A percentile compares a stretch with the other conserved stretches of the same genome.
phyloP scores from a whole-genome alignment of 2,888 invertebrate species.

The Pecten maximus region DNA sequence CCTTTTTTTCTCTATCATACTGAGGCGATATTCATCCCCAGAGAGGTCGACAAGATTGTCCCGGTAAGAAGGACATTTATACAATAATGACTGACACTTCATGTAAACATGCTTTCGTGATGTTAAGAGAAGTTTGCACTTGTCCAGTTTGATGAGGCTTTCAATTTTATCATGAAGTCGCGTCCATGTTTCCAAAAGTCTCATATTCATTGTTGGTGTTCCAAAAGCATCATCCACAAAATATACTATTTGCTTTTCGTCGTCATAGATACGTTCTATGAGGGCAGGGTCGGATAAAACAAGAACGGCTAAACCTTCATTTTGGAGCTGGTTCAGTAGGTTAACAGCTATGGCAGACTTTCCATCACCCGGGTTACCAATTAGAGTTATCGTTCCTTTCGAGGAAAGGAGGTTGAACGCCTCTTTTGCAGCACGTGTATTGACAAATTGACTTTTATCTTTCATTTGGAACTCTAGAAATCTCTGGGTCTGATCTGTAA shows the following conservation, averaged over 20 bases:
- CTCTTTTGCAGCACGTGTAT: slow-evolving; percentile 47
- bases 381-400: slow-evolving; percentile 38
- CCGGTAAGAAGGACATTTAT: slow-evolving; percentile 17
- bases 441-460: slow-evolving; percentile 40
- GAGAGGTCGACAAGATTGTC: slow-evolving; percentile 49
- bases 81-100: neutral
- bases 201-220: slow-evolving; percentile 52
- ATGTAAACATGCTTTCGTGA: slow-evolving; percentile 53
- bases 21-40: slow-evolving; percentile 37
- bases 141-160: slow-evolving; percentile 41
- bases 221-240: slow-evolving; percentile 61
- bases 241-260: slow-evolving; percentile 46
- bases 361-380: slow-evolving; percentile 59
- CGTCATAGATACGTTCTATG: slow-evolving; percentile 51
- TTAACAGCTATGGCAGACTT: slow-evolving; percentile 53
- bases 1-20: slow-evolving; percentile 45
- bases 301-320: slow-evolving; percentile 42
- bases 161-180: slow-evolving; percentile 52
- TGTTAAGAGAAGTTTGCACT: slow-evolving; percentile 53
- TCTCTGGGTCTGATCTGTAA: slow-evolving; percentile 54
- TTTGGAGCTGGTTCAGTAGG: slow-evolving; percentile 38
- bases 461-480: slow-evolving; percentile 47
- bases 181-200: slow-evolving; percentile 52
- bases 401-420: slow-evolving; percentile 32
- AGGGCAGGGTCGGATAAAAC: slow-evolving; percentile 49